Evolutionary conservation across 2,113 vertebrate genomes (phyloP), one percentile per base, ranked within the genome.

Genomic region (Rattus norvegicus): DNA sequence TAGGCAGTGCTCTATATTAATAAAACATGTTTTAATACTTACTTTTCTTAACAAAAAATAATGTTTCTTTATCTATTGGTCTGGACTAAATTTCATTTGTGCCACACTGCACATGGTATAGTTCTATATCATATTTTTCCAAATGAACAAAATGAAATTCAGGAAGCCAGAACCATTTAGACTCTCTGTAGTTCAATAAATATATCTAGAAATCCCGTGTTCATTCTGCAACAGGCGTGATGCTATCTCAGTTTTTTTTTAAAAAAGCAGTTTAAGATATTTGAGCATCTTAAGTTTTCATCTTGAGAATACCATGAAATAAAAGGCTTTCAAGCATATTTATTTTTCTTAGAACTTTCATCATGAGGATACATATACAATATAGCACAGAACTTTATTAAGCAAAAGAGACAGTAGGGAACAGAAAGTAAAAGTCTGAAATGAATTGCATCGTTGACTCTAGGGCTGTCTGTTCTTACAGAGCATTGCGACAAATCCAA

Each of bases 271-370:
- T 89, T 92, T 93, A 72, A 12, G n/a, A 59, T n/a, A 93, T 97
- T 91, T 92, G 95, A 89, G 14, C 11, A 88, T 33, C 39, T 56
- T 19, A 73, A 93, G 69, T 80, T 94, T 97, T 54, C 28, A 54
- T 65, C 93, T 92, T 96, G 83, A 96, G 49, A 97, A 70, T 92
- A 92, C 43, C 28, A 95, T 47, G 75, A 63, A 97, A 89, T 88
- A 73, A 96, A 94, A 92, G 94, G 16, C 88, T 98, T 85, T 56
- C 72, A 65, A 94, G 11, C 17, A 88, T 81, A 95, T 67, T 67
- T 84, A 56, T 97, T 95, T 49, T 73, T 79, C 20, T 96, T 95
- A 73, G 4, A 92, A 85, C 5, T 90, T 52, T 73, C 86, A 91
- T 90, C 93, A 95, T 69, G 67, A 94, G 73, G 97, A 96, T 11